These are phyloP conservation scores for Rhaphigaster nebulosa DNA, from an alignment of 2,888 invertebrate species.

Conservation along the genomic window DNA sequence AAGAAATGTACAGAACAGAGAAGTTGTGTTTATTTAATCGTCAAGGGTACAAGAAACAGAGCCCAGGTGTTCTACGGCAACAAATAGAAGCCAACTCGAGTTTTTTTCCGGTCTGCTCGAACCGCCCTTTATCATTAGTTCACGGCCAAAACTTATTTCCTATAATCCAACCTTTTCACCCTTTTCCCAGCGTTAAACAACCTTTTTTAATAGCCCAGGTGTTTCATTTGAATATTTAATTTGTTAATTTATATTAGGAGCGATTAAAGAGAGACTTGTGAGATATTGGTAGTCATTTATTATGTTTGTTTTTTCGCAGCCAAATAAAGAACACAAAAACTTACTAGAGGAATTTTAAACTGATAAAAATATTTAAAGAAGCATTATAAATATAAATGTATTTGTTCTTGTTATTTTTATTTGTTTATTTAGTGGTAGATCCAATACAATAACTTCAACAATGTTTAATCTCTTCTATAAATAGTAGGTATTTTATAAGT, in stretches of 20 bases:
- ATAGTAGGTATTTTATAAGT: too few species aligned
- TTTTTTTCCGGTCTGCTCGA: not conserved
- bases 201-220: not conserved
- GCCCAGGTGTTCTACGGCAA: not conserved
- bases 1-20: not conserved
- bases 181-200: not conserved
- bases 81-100: not conserved
- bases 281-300: not conserved
- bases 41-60: not conserved
- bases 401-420: too few species aligned
- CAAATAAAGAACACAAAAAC: not conserved
- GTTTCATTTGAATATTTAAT: not conserved
- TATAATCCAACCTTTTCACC: constrained; percentile 10
- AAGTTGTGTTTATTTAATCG: not conserved
- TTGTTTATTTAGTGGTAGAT: too few species aligned
- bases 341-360: too few species aligned
- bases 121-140: not conserved
- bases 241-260: not conserved
- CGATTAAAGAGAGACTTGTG: not conserved
- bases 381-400: too few species aligned
- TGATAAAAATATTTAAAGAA: too few species aligned
- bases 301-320: not conserved
- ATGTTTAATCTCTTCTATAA: too few species aligned
- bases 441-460: too few species aligned
- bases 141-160: not conserved